Evolutionary conservation across 92 coral and sea anemone species (phyloP), one percentile per base, ranked within the genome.

Genomic region (Nematostella vectensis): DNA sequence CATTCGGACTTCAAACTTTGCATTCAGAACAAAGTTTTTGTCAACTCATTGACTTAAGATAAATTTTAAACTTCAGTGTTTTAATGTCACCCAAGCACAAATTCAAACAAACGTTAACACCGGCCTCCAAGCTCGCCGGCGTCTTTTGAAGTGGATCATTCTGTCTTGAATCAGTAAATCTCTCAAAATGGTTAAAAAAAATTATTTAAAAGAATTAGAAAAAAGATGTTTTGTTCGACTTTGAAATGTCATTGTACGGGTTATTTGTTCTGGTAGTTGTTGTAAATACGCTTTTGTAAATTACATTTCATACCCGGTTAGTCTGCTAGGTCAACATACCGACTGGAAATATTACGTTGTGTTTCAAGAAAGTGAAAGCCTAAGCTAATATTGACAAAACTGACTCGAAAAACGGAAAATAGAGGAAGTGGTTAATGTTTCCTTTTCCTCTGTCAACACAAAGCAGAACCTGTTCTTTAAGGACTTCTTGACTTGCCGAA

Each of bases 201-300:
- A n/a, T n/a, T n/a, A n/a, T n/a, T n/a, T n/a, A n/a, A n/a, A n/a
- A n/a, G n/a, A n/a, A n/a, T n/a, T n/a, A n/a, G n/a, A n/a, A n/a
- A n/a, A n/a, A n/a, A n/a, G n/a, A n/a, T n/a, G n/a, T n/a, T n/a
- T n/a, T n/a, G n/a, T n/a, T 15, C 15, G 40, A 33, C 6, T 33
- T 33, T 33, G 8, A 15, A 15, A 33, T 15, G 6, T 33, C 15
- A 33, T 33, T 15, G 8, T 33, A 33, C 6, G 15, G 40, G 15
- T 33, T 33, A 15, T 33, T 72, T 78, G 77, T 59, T 61, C 65
- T 47, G 52, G 47, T 57, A 56, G 65, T 29, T 69, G 71, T 53
- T 65, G 75, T 78, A 78, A 78, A 78, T 78, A 78, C 48, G 63
- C 48, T 63, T 71, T 72, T 65, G 59, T 39, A 54, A 78, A 71